Percentiles rank a stretch among this genome's conserved stretches.
Conservation (phyloP, 1,140 invertebrate genomes). For the Ctenoplectra terminalis region DNA sequence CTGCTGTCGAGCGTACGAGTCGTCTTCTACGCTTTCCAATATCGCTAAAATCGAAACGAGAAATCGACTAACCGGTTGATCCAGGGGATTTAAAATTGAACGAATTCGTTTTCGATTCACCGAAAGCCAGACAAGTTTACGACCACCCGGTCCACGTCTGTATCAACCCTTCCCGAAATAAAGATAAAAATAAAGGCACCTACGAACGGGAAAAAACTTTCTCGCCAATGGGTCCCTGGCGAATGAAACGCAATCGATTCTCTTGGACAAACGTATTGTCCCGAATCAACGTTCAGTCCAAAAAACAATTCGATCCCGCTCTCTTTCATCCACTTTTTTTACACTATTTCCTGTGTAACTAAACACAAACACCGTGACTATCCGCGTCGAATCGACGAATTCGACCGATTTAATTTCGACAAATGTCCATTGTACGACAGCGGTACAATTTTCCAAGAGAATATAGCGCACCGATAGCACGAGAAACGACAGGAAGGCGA, state of each 20-base stretch:
- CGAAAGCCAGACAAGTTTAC: neutral
- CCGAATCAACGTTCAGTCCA: neutral
- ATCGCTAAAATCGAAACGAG: neutral
- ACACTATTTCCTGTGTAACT: slow-evolving; percentile 6
- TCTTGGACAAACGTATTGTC: slow-evolving; percentile 12
- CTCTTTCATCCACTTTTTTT: neutral
- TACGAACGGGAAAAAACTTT: slow-evolving; percentile 9
- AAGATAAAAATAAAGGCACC: slow-evolving; percentile 18
- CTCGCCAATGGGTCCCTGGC: neutral
- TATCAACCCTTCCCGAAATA: neutral
- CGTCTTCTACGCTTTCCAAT: neutral
- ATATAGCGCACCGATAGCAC: neutral
- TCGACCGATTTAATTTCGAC: slow-evolving; percentile 52
- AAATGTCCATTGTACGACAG: neutral
- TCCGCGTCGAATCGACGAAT: slow-evolving; percentile 28
- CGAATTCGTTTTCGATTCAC: neutral
- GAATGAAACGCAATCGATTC: slow-evolving; percentile 21
- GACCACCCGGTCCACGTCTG: neutral
- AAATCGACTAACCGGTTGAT: neutral
- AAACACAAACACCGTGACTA: slow-evolving; percentile 3
- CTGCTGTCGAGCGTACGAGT: neutral
- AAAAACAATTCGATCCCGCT: slow-evolving; percentile 22
- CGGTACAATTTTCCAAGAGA: neutral
- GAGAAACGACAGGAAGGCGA: neutral
- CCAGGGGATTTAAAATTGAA: neutral